A percentile compares a stretch with the other conserved stretches of the same genome.
Conservation (phyloP, 2,888 invertebrate genomes). For the Phaedon cochleariae region DNA sequence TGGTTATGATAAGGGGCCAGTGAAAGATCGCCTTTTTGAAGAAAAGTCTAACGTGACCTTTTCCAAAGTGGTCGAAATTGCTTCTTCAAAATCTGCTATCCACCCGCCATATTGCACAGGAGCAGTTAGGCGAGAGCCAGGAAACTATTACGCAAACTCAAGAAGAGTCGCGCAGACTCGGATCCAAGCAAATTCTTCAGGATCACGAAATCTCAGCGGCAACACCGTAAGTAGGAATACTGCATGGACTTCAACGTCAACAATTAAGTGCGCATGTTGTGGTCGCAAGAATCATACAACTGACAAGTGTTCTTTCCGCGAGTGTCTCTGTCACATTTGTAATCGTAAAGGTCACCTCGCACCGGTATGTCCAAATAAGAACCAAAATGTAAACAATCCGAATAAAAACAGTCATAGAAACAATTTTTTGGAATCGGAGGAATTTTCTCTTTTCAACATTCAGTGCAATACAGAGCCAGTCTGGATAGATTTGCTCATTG, state of each 20-base stretch:
- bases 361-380: conserved; percentile 16
- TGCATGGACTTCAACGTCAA: background rate
- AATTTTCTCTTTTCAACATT: too few relatives aligned
- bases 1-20: conserved; percentile 14
- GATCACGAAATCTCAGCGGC: background rate
- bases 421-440: background rate
- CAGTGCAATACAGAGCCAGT: background rate
- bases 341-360: too few relatives aligned
- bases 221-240: background rate
- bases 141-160: background rate
- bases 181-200: background rate
- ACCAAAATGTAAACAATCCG: background rate
- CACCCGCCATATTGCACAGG: background rate
- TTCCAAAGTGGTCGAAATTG: conserved; percentile 6
- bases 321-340: conserved; percentile 13
- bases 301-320: conserved; percentile 14
- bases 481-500: background rate
- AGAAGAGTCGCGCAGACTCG: background rate
- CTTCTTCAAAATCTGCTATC: background rate
- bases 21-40: conserved; percentile 16
- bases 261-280: background rate
- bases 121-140: conserved; percentile 2
- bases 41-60: conserved; percentile 6
- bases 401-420: background rate
- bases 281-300: background rate